phyloP scores from a whole-genome alignment of 1,140 invertebrate species.

The Drosophila serrata region DNA sequence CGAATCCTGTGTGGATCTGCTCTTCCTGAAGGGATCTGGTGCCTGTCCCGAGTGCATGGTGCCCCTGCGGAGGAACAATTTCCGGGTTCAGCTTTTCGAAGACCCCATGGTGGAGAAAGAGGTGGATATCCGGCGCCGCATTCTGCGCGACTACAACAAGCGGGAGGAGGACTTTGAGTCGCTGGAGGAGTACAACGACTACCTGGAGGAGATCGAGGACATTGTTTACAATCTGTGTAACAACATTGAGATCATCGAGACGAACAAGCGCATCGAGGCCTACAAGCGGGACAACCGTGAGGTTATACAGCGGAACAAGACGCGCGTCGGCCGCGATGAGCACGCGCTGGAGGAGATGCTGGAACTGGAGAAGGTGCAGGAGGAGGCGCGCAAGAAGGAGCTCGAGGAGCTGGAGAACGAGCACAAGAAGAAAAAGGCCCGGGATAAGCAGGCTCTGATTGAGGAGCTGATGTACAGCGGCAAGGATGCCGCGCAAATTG shows the following conservation, averaged over 20 bases:
- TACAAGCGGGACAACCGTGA: constrained; percentile 98
- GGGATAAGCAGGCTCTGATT: constrained; percentile 95
- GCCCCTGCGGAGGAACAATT: constrained; percentile 94
- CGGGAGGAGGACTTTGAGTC: constrained; percentile 95
- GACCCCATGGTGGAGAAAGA: constrained; percentile 98
- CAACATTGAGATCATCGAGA: constrained; percentile 95
- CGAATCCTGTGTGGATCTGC: constrained; percentile 88
- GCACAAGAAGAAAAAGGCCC: constrained; percentile 92
- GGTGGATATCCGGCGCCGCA: constrained; percentile 96
- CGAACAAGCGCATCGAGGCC: constrained; percentile 96
- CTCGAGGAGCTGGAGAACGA: constrained; percentile 87
- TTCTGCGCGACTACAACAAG: constrained; percentile 96
- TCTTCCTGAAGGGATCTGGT: constrained; percentile 91
- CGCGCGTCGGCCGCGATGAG: constrained; percentile 87
- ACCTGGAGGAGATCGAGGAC: constrained; percentile 96
- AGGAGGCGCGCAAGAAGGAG: constrained; percentile 89
- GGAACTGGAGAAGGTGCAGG: constrained; percentile 92
- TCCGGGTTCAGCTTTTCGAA: constrained; percentile 98
- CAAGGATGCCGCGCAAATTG: constrained; percentile 94
- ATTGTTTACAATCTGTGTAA: constrained; percentile 97
- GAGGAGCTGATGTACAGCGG: constrained; percentile 98
- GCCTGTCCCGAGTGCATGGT: constrained; percentile 96
- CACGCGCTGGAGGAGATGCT: constrained; percentile 94
- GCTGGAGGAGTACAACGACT: constrained; percentile 95
- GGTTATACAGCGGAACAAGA: constrained; percentile 94